phyloP scores from a whole-genome alignment of 2,797 vertebrate species.

The Helostoma temminkii region DNA sequence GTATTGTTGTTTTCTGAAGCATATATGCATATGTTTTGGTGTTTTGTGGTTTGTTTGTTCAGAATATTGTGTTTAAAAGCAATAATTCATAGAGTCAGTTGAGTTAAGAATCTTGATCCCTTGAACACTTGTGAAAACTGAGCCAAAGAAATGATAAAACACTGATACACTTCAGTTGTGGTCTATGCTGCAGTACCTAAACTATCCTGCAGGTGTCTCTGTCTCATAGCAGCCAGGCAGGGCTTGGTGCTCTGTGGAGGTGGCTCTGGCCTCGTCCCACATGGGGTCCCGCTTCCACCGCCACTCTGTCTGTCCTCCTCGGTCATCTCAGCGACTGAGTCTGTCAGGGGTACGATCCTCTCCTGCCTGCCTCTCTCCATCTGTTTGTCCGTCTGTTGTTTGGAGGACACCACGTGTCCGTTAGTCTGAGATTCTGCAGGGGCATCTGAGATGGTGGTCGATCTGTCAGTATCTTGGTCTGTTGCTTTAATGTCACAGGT shows the following conservation, averaged over 20 bases:
- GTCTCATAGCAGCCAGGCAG: conserved; percentile 82
- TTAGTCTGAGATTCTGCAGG: conserved; percentile 57
- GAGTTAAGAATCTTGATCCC: background rate
- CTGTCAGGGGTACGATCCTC: conserved; percentile 69
- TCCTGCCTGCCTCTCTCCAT: conserved; percentile 69
- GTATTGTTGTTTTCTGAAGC: too few relatives aligned
- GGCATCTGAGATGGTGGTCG: conserved; percentile 56
- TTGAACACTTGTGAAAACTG: background rate
- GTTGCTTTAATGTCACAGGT: conserved; percentile 65
- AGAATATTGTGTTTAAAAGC: background rate
- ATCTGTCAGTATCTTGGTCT: conserved; percentile 55
- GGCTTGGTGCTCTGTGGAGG: conserved; percentile 87
- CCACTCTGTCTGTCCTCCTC: conserved; percentile 62
- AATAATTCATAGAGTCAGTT: background rate
- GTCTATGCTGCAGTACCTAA: conserved; percentile 75
- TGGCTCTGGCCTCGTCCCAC: conserved; percentile 80
- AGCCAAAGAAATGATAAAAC: background rate
- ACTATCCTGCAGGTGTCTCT: conserved; percentile 87
- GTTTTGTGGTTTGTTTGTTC: too few relatives aligned
- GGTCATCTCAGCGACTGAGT: conserved; percentile 42
- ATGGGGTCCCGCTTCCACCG: conserved; percentile 21
- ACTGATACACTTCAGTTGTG: background rate
- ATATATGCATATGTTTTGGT: background rate
- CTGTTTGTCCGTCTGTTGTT: conserved; percentile 71
- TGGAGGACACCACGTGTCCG: conserved; percentile 60